Evolutionary conservation across 2,113 vertebrate species (phyloP).

Genomic region (Sisor rabdophorus): DNA sequence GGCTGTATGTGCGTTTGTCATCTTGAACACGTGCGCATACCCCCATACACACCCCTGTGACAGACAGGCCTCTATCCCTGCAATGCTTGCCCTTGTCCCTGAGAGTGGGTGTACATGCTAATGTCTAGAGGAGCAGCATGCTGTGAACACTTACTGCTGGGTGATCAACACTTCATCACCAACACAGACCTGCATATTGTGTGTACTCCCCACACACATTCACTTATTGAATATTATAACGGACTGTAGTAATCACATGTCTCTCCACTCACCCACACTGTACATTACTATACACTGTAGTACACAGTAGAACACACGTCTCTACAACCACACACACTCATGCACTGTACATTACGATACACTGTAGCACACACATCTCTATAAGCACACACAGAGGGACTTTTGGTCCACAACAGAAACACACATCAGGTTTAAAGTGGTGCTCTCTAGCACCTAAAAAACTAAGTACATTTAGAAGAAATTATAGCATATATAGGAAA

Average conservation of each 20-base stretch:
- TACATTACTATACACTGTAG: too few relatives aligned
- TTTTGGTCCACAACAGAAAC: not conserved
- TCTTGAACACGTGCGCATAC: constrained; percentile 42
- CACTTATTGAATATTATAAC: not conserved
- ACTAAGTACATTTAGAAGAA: constrained; percentile 23
- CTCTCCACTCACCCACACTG: not conserved
- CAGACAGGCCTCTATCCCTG: constrained; percentile 8
- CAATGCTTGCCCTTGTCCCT: constrained; percentile 33
- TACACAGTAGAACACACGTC: too few relatives aligned
- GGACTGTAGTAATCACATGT: not conserved
- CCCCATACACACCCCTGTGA: constrained; percentile 4
- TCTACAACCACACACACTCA: too few relatives aligned
- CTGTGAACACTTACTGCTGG: constrained; percentile 69
- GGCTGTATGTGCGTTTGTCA: constrained; percentile 78
- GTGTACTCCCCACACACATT: constrained; percentile 7
- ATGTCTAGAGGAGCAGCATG: constrained; percentile 61
- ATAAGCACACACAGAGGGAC: not conserved
- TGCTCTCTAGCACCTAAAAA: constrained; percentile 33
- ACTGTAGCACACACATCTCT: not conserved
- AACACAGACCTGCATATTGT: constrained; percentile 48
- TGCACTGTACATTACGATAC: too few relatives aligned
- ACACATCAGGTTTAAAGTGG: constrained; percentile 1
- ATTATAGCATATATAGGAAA: not conserved
- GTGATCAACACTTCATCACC: constrained; percentile 54
- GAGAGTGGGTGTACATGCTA: constrained; percentile 62